phyloP scores from a whole-genome alignment of 1,140 invertebrate species.

The Leptopilina clavipes region DNA sequence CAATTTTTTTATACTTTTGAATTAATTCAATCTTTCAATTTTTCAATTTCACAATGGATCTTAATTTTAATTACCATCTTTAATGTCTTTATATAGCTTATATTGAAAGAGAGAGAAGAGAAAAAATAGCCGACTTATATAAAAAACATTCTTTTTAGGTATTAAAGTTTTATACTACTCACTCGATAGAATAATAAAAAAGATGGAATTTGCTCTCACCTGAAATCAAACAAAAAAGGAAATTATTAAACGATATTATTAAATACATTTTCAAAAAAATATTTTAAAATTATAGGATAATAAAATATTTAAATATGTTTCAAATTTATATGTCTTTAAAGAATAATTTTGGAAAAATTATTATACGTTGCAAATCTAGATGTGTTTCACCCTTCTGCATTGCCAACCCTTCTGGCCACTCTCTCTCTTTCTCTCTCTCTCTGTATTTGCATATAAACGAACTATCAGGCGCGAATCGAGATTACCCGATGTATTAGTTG shows the following conservation, averaged over 20 bases:
- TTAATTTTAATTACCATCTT: too few species aligned
- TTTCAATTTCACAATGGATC: too few species aligned
- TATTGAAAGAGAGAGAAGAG: too few species aligned
- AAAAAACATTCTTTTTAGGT: too few species aligned
- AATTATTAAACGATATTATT: too few species aligned
- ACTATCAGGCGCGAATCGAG: constrained; percentile 62
- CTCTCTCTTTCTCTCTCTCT: too few species aligned
- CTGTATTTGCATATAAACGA: constrained; percentile 69
- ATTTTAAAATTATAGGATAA: too few species aligned
- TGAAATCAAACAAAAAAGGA: neutral
- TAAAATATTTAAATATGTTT: neutral
- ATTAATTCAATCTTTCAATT: too few species aligned
- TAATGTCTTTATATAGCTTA: too few species aligned
- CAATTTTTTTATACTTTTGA: too few species aligned
- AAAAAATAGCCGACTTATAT: too few species aligned
- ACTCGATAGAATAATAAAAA: neutral
- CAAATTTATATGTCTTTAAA: neutral
- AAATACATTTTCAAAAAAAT: too few species aligned
- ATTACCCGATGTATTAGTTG: constrained; percentile 55
- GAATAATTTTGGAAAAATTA: constrained; percentile 14
- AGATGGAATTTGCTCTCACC: neutral
- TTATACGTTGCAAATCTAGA: constrained; percentile 26
- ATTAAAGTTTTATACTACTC: neutral
- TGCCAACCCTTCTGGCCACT: constrained; percentile 42
- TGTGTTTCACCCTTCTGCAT: constrained; percentile 34